Evolutionary conservation across 2,113 vertebrate genomes (phyloP), one percentile per base, ranked within the genome.

Genomic region (Bolborhynchus lineola): DNA sequence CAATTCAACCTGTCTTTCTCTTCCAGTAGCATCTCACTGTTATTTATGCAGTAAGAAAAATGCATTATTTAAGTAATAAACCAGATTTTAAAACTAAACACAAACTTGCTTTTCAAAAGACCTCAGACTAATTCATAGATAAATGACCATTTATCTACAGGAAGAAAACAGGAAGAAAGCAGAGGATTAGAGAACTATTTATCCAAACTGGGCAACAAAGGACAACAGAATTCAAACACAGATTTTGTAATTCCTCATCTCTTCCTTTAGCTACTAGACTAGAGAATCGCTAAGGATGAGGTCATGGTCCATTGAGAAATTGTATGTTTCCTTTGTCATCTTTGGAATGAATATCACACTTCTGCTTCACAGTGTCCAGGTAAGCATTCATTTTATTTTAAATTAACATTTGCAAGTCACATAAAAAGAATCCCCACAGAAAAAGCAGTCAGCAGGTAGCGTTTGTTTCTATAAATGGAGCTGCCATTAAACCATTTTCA

Each of bases 31-130:
- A 59, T 33, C 37, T 82, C 35, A 68, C 35, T 62, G 41, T 70
- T 83, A 77, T 62, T 93, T 84, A 87, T 7, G 10, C 55, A 93
- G 71, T 88, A 92, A 95, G 77, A 93, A 92, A 95, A 97, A 95
- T 82, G 11, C 46, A 77, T 42, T 70, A 6, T 46, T 71, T 82
- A 69, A 18, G 35, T 20, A 83, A 20, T 33, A 82, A 81, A 81
- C 77, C 31, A 91, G 53, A 47, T 59, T 59, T 59, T 59, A 35
- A 35, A 59, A 95, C 59, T 11, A 79, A 63, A 57, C 42, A 78
- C 41, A 76, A 50, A 4, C 2, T 63, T 74, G 7, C 2, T 59
- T 78, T 88, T 53, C 41, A 31, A 46, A 70, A 67, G 16, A 35
- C 4, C 24, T 79, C 15, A 68, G 17, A 46, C 4, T 50, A 76